phyloP scores from a whole-genome alignment of 1,140 invertebrate species.

The Philotrypesis tridentata region DNA sequence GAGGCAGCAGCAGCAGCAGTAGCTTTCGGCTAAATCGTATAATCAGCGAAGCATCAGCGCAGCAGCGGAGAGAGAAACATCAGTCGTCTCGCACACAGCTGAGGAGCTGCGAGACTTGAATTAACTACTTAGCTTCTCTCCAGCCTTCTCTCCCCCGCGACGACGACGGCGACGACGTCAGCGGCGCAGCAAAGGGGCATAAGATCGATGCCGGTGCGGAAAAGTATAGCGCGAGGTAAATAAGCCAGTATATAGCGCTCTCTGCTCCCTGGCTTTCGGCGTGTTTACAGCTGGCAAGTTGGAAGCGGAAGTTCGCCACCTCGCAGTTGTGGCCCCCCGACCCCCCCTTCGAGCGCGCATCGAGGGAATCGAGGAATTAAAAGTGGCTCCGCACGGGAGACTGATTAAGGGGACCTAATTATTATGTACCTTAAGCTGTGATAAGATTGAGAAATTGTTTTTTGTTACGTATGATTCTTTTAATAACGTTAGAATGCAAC shows the following conservation, averaged over 20 bases:
- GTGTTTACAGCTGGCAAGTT: constrained; percentile 34
- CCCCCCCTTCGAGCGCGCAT: no score
- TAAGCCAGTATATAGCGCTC: not conserved
- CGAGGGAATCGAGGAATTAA: constrained; percentile 26
- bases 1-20: not conserved
- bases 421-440: no score
- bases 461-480: no score
- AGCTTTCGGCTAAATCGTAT: not conserved
- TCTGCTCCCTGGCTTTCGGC: not conserved
- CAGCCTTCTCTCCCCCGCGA: no score
- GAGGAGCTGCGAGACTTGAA: constrained; percentile 9
- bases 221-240: constrained; percentile 14
- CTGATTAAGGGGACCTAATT: no score
- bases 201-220: constrained; percentile 13
- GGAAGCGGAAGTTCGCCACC: constrained; percentile 3
- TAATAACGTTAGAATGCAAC: no score
- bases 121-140: no score
- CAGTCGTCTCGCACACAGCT: not conserved
- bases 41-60: not conserved
- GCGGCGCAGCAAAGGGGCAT: no score
- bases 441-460: no score
- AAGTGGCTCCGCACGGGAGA: no score
- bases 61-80: not conserved
- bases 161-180: not conserved
- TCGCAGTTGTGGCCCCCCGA: no score